Evolutionary conservation across 2,797 vertebrate species (phyloP), one percentile per base, ranked within the genome.

Genomic region (Fundulus diaphanus): DNA sequence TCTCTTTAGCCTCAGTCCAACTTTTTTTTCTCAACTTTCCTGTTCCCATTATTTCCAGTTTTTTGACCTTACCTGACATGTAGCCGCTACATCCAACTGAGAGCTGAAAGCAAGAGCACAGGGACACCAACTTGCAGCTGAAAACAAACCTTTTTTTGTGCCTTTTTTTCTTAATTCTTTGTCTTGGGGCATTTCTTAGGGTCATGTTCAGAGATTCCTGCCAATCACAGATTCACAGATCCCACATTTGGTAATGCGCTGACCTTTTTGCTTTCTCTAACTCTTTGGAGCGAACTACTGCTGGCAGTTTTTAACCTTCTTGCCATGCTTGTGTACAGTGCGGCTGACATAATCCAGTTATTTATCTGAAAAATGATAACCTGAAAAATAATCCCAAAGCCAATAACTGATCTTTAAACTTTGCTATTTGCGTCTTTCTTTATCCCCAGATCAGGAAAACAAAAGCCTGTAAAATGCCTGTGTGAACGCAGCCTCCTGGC

Each of bases 51-150:
- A 82, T 75, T 72, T 20, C 68, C 77, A 68, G 48, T 52, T 54
- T 76, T 6, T 49, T 54, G 70, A 85, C 87, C 73, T 76, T 7
- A 44, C 35, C 56, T 84, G 81, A 74, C 76, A 59, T 70, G 42
- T 22, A 33, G 37, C 77, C 76, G 66, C 74, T 69, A 79, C 65
- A 57, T 71, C 63, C 54, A 76, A 27, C 46, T 73, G 15, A 48
- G 54, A 74, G 77, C 63, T 40, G 49, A 67, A 72, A 74, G 76
- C 33, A 31, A 18, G 18, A 29, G 15, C 61, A 18, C 15, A 7
- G 6, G 37, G 48, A 66, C 61, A 70, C 48, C 46, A 42, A 52
- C 76, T 18, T 29, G 48, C n/a, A 18, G 57, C 31, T 7, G 57
- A 33, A 33, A 59, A 24, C 49, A 49, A 7, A n/a, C n/a, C n/a